Evolutionary conservation across 2,797 vertebrate genomes (phyloP).

Genomic region (Tapirus indicus): DNA sequence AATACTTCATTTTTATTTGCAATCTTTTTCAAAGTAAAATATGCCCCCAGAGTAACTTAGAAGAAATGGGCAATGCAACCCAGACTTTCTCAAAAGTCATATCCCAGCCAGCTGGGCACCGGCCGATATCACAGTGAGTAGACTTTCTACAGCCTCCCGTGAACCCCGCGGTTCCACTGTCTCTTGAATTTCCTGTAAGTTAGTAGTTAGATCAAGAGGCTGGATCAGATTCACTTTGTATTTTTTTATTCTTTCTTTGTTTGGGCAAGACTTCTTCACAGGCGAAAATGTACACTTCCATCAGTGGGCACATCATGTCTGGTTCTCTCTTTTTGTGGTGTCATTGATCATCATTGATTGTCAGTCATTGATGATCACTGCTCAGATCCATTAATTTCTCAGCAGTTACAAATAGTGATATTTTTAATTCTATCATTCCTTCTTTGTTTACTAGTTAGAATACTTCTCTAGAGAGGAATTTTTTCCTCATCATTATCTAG

Average conservation of each 20-base stretch:
- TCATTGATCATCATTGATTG: not conserved
- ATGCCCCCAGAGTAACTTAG: not conserved
- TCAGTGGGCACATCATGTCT: not conserved
- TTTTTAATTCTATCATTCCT: not conserved
- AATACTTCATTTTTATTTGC: not conserved
- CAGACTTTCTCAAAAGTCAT: not conserved
- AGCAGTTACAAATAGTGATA: not conserved
- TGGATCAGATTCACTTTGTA: not conserved
- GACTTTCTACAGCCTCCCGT: not conserved
- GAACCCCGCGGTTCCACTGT: not conserved
- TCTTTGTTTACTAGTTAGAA: not conserved
- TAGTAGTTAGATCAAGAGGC: not conserved
- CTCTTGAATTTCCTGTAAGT: not conserved
- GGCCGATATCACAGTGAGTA: not conserved
- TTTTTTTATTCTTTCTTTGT: not conserved
- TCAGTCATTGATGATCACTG: not conserved
- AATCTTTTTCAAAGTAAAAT: conserved; percentile 32
- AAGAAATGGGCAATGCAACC: not conserved
- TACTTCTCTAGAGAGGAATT: not conserved
- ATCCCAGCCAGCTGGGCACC: not conserved
- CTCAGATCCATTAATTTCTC: not conserved
- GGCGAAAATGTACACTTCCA: not conserved
- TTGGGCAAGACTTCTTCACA: no score
- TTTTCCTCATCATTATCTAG: not conserved
- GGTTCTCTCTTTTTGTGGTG: not conserved